Percentiles rank a stretch among this genome's conserved stretches.
Conservation (phyloP, 2,113 vertebrate genomes). For the Chlorodrepanis virens region DNA sequence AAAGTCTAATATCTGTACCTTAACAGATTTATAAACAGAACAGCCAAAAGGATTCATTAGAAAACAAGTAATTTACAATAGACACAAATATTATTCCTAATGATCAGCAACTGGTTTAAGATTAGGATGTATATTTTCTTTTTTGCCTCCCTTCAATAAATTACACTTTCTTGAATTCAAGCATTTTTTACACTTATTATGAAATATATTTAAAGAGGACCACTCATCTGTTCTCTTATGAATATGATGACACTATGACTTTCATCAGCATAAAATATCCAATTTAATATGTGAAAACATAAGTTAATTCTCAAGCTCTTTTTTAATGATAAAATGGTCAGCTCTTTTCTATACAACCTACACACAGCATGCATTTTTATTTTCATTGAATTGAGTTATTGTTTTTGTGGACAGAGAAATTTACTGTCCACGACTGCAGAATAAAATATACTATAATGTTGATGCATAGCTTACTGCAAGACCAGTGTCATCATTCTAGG, state of each 20-base stretch:
- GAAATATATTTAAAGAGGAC: background rate
- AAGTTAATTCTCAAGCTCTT: background rate
- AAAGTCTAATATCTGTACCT: background rate
- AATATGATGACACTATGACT: background rate
- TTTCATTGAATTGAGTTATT: slow-evolving; percentile 63
- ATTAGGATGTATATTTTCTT: slow-evolving; percentile 29
- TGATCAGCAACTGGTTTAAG: slow-evolving; percentile 55
- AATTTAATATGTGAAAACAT: background rate
- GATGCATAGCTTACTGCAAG: slow-evolving; percentile 51
- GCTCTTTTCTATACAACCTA: background rate
- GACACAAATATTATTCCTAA: background rate
- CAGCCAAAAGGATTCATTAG: slow-evolving; percentile 14
- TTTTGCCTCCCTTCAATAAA: background rate
- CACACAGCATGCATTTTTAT: slow-evolving; percentile 12
- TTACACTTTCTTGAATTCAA: background rate
- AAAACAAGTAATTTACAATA: slow-evolving; percentile 52
- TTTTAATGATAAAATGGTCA: background rate
- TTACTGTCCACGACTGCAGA: slow-evolving; percentile 45
- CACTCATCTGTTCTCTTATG: background rate
- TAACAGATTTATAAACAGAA: slow-evolving; percentile 33
- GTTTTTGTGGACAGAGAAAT: slow-evolving; percentile 59
- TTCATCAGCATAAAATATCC: slow-evolving; percentile 15
- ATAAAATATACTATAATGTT: slow-evolving; percentile 54
- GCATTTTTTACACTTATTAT: background rate
- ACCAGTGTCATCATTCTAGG: slow-evolving; percentile 63